Evolutionary conservation across 1,140 invertebrate species (phyloP).

Genomic region (Bombus superbus): DNA sequence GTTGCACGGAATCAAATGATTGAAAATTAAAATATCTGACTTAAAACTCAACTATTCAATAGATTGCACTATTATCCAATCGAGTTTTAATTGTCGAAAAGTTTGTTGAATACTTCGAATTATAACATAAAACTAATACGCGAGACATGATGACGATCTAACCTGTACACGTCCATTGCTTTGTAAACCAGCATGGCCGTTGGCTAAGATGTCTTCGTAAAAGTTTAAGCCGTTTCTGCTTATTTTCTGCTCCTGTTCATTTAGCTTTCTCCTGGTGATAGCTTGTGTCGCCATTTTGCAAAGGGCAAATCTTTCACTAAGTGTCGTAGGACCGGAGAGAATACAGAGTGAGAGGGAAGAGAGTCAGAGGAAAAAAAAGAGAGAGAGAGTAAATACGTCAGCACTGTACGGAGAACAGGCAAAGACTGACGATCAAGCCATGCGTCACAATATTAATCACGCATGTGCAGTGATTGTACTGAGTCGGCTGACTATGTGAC

Average conservation of each 20-base stretch:
- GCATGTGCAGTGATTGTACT: constrained; percentile 3
- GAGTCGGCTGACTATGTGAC: constrained; percentile 3
- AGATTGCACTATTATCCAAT: background rate
- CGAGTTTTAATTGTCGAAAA: background rate
- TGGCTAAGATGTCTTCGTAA: constrained; percentile 44
- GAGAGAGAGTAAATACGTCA: background rate
- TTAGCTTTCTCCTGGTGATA: constrained; percentile 17
- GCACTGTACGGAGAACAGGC: background rate
- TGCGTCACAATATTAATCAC: constrained; percentile 14
- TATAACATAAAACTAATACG: constrained; percentile 1
- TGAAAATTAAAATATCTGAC: background rate
- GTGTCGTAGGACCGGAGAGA: background rate
- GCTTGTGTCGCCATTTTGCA: constrained; percentile 41
- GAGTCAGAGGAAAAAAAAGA: constrained; percentile 11
- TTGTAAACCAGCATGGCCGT: constrained; percentile 57
- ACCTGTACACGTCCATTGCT: constrained; percentile 63
- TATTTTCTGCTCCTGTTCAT: constrained; percentile 29
- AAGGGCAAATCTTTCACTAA: constrained; percentile 36
- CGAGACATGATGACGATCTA: constrained; percentile 38
- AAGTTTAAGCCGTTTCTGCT: constrained; percentile 33
- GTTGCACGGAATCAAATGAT: background rate
- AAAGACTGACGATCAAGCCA: constrained; percentile 34
- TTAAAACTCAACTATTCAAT: background rate
- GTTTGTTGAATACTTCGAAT: background rate
- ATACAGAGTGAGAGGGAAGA: background rate